These are phyloP conservation scores for Vesta saturnalis DNA, from an alignment of 2,888 invertebrate genomes.

Conservation along the genomic window DNA sequence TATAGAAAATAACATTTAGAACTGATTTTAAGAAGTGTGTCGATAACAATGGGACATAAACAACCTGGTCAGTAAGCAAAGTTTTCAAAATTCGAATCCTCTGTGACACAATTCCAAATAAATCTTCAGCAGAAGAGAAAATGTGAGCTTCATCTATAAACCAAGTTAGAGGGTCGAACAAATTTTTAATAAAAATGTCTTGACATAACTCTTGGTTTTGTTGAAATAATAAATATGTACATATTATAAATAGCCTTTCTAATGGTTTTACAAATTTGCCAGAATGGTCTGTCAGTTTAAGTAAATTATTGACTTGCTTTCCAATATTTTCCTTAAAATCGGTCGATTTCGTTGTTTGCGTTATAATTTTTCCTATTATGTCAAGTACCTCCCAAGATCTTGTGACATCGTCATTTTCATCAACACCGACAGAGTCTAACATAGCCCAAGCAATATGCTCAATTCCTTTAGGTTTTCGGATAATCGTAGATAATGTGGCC, in stretches of 20 bases:
- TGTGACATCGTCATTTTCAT: constrained; percentile 61
- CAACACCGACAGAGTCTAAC: constrained; percentile 58
- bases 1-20: constrained; percentile 62
- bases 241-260: constrained; percentile 64
- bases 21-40: constrained; percentile 59
- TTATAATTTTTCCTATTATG: constrained; percentile 72
- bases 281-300: constrained; percentile 59
- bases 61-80: constrained; percentile 49
- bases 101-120: constrained; percentile 49
- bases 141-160: constrained; percentile 47
- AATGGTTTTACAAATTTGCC: constrained; percentile 59
- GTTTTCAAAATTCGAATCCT: constrained; percentile 49
- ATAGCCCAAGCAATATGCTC: constrained; percentile 72
- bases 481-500: constrained; percentile 68
- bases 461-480: constrained; percentile 72
- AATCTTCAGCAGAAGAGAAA: constrained; percentile 53
- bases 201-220: constrained; percentile 62
- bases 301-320: constrained; percentile 65
- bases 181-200: constrained; percentile 57
- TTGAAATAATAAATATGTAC: constrained; percentile 66
- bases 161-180: constrained; percentile 47
- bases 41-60: constrained; percentile 53
- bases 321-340: constrained; percentile 68
- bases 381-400: constrained; percentile 75
- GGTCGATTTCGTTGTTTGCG: constrained; percentile 65